phyloP scores from a whole-genome alignment of 1,140 invertebrate species.

The Dreissena rostriformis region DNA sequence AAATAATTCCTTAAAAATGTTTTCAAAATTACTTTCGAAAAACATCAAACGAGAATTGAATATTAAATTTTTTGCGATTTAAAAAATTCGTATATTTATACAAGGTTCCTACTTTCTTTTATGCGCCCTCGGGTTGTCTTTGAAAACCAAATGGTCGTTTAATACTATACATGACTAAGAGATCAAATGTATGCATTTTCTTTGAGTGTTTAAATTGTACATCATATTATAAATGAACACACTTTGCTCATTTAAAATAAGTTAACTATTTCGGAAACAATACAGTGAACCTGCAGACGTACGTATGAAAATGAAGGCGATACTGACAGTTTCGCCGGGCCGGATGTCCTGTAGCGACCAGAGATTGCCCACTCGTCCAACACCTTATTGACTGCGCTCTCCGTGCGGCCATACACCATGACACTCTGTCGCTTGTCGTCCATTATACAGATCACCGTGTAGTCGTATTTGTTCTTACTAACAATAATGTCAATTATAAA shows the following conservation, averaged over 20 bases:
- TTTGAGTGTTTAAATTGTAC: no score
- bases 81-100: no score
- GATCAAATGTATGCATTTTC: no score
- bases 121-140: no score
- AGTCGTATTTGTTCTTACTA: conserved; percentile 28
- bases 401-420: conserved; percentile 34
- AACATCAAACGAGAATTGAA: no score
- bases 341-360: neutral
- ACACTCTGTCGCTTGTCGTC: conserved; percentile 12
- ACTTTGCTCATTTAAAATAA: neutral
- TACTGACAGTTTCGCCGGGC: neutral
- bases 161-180: no score
- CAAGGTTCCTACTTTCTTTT: no score
- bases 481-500: neutral
- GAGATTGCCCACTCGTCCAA: conserved; percentile 27
- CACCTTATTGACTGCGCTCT: conserved; percentile 20
- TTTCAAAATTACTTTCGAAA: no score
- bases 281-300: neutral
- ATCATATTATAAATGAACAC: no score
- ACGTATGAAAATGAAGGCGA: conserved; percentile 44
- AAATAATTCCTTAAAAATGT: no score
- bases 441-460: conserved; percentile 30
- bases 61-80: no score
- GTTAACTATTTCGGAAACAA: neutral
- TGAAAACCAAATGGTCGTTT: no score